Evolutionary conservation across 2,888 invertebrate species (phyloP).

Genomic region (Biston stratarius): DNA sequence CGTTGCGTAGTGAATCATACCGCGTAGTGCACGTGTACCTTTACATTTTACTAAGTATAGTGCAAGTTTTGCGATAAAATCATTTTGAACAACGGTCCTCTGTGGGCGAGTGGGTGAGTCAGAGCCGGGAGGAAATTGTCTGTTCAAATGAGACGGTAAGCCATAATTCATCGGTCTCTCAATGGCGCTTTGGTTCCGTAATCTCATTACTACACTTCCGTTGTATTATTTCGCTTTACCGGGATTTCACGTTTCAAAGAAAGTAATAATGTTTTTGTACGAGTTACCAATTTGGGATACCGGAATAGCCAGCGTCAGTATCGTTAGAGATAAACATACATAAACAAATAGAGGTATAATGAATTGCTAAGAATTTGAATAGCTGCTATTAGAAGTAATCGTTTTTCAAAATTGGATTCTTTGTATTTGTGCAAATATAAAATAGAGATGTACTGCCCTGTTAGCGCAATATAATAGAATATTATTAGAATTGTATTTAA

Average conservation of each 20-base stretch:
- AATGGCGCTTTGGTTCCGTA: constrained; percentile 68
- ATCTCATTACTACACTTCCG: constrained; percentile 68
- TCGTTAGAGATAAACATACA: too few relatives aligned
- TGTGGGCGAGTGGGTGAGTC: constrained; percentile 56
- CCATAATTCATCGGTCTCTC: constrained; percentile 73
- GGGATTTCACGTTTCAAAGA: constrained; percentile 17
- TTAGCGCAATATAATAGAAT: too few relatives aligned
- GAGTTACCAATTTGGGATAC: constrained; percentile 24
- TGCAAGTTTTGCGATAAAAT: constrained; percentile 58
- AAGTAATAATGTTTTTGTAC: constrained; percentile 28
- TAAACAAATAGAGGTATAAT: neutral
- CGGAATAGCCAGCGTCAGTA: neutral
- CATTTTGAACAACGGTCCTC: constrained; percentile 68
- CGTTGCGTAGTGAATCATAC: too few relatives aligned
- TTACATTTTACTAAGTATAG: constrained; percentile 5
- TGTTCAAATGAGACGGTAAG: constrained; percentile 50
- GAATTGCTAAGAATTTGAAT: neutral
- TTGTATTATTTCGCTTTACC: constrained; percentile 51
- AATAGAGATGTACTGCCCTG: neutral
- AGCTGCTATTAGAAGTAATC: constrained; percentile 2
- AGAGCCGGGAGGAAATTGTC: constrained; percentile 73
- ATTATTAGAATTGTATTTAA: too few relatives aligned
- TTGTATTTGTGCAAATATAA: neutral
- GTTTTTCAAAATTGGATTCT: neutral
- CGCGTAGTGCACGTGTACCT: neutral